Base-by-base conservation (phyloP, 2,797 vertebrate species). In the Clarias pachynema region DNA sequence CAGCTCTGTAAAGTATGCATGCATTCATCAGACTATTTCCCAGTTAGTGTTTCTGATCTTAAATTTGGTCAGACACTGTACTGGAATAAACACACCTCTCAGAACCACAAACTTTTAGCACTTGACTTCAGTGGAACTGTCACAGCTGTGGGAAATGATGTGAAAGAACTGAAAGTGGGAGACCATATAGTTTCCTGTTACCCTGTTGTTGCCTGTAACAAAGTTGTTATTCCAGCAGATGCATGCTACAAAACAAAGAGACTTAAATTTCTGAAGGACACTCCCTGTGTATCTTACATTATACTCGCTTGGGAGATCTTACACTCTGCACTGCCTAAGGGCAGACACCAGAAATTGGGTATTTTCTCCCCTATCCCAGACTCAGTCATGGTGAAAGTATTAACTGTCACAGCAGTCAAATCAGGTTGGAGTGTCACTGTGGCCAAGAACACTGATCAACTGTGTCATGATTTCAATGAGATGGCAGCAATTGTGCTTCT, bases 21-120 rank as follows among this genome's bases (percentile, higher is more conserved):
- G 60, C 96, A 98, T 90, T 96, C 97, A 7, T 95, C 95, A 4
- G 96, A 97, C 90, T 97, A 95, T 91, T 97, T 96, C 89, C 96
- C 96, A 49, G 87, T 97, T 83, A 96, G 91, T 68, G 34, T 92
- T 79, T 95, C 96, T n/a, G 95, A 96, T 83, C 80, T 91, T 22
- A 91, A 82, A 56, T 96, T 94, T 86, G 94, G 95, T 14, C 92
- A 92, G 40, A 94, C 95, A 0, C 72, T 97, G 14, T 97, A 97
- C 24, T 97, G 96, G 96, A 95, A 90, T 88, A 92, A 93, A 26
- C 90, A 95, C 40, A 75, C 88, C 0, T 87, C 88, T 66, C 92
- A 92, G 18, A 95, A 92, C 81, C 94, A 97, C 29, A 85, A 91
- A 1, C 92, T 97, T 85, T 80, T 97, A 62, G 95, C 93, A 83